Conservation (phyloP, 2,113 vertebrate genomes). For the Xiphophorus maculatus region DNA sequence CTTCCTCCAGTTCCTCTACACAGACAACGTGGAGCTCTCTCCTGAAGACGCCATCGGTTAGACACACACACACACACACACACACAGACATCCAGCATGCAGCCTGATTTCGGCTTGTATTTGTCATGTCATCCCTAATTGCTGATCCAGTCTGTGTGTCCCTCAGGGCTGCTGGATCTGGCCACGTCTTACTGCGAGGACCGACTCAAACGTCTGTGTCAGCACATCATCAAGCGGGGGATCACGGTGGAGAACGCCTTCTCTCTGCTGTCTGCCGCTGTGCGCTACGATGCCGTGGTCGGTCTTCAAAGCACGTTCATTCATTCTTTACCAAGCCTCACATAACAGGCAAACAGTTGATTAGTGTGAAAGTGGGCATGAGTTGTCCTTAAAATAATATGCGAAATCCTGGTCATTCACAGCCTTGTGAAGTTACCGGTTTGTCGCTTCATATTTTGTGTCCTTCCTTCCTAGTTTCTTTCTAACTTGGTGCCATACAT, state of each 20-base stretch:
- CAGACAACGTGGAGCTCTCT: conserved; percentile 89
- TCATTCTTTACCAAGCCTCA: background rate
- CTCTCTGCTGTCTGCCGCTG: conserved; percentile 92
- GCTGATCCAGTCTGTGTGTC: background rate
- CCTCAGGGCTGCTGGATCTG: conserved; percentile 92
- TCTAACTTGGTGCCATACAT: background rate
- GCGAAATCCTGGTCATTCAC: background rate
- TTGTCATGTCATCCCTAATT: background rate
- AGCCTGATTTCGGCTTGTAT: background rate
- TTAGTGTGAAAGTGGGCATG: background rate
- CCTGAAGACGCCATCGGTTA: conserved; percentile 98
- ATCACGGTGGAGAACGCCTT: conserved; percentile 97
- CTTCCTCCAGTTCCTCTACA: conserved; percentile 97
- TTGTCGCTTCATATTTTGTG: no score
- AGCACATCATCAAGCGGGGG: conserved; percentile 96
- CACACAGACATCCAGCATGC: background rate
- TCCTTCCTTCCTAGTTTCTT: background rate
- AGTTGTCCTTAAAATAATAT: background rate
- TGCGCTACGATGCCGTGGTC: conserved; percentile 98
- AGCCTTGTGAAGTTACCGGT: background rate
- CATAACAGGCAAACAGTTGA: background rate
- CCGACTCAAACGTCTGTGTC: conserved; percentile 93
- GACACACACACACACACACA: background rate
- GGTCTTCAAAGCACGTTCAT: conserved; percentile 1
- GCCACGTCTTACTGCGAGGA: conserved; percentile 98